Evolutionary conservation across 2,888 invertebrate species (phyloP).

Genomic region (Eulithis testata): DNA sequence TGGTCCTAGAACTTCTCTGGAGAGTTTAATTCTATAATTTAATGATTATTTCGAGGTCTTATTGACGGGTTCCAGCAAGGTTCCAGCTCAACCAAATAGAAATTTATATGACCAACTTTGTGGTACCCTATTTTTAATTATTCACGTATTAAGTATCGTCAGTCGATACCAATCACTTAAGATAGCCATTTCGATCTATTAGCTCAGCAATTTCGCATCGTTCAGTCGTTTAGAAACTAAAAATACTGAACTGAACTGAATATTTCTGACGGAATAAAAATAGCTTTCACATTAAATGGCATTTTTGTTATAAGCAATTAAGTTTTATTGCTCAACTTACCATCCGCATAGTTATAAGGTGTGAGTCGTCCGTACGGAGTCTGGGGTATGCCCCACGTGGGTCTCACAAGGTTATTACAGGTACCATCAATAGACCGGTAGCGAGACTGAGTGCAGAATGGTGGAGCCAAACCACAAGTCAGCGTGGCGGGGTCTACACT

Average conservation of each 20-base stretch:
- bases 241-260: no score
- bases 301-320: not conserved
- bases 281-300: no score
- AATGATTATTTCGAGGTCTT: not conserved
- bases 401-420: constrained; percentile 95
- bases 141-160: no score
- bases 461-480: constrained; percentile 78
- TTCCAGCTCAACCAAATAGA: not conserved
- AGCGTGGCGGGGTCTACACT: constrained; percentile 71
- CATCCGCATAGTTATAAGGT: constrained; percentile 87
- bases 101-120: no score
- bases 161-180: no score
- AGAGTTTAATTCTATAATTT: constrained; percentile 5
- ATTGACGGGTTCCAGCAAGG: not conserved
- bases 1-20: not conserved
- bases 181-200: no score
- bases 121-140: not conserved
- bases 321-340: constrained; percentile 68
- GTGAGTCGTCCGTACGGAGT: constrained; percentile 88
- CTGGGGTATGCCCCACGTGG: constrained; percentile 92
- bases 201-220: not conserved
- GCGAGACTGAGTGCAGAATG: constrained; percentile 80
- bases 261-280: no score
- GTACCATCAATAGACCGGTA: constrained; percentile 94
- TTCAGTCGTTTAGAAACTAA: no score